Evolutionary conservation across 2,113 vertebrate species (phyloP).

Genomic region (Halichoerus grypus): DNA sequence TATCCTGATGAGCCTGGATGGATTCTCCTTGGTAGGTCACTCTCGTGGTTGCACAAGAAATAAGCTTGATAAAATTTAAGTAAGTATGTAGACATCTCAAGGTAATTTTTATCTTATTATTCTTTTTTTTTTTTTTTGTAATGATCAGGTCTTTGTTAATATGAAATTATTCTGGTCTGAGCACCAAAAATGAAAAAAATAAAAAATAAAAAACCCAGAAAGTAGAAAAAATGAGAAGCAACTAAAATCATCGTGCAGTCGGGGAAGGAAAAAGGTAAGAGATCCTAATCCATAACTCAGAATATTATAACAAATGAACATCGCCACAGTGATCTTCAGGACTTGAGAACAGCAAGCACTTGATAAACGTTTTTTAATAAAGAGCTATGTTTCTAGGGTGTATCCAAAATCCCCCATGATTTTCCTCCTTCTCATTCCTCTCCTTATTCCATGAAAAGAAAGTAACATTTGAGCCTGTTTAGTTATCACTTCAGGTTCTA

Average conservation of each 20-base stretch:
- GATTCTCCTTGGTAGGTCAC: background rate
- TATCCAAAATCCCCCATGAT: background rate
- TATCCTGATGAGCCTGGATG: background rate
- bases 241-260: background rate
- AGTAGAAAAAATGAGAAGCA: conserved; percentile 22
- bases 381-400: background rate
- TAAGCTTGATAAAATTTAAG: background rate
- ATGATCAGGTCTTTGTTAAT: background rate
- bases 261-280: background rate
- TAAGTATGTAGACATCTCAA: background rate
- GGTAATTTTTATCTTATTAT: background rate
- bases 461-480: background rate
- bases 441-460: background rate
- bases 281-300: background rate
- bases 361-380: background rate
- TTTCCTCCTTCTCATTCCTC: background rate
- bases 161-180: conserved; percentile 19
- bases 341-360: background rate
- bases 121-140: background rate
- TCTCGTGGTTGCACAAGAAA: conserved; percentile 10
- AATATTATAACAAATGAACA: background rate
- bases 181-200: background rate
- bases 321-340: background rate
- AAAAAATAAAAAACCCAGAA: background rate
- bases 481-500: background rate